A percentile compares a stretch with the other conserved stretches of the same genome.
Evolutionary conservation across 2,888 invertebrate genomes (phyloP).

Genomic region (Drosophila neotestacea): DNA sequence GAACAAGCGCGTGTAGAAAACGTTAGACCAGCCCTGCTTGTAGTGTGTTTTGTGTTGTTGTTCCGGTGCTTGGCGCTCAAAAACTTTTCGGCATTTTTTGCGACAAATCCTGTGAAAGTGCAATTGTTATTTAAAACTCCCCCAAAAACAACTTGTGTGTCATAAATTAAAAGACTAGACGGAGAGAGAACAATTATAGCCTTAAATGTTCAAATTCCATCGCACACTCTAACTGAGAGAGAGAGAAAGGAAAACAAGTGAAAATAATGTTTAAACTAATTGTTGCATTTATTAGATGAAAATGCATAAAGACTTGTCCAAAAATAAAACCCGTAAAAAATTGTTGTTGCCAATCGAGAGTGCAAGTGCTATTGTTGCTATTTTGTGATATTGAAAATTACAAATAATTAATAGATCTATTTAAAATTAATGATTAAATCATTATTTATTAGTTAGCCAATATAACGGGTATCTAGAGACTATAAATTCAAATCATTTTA

Average conservation of each 20-base stretch:
- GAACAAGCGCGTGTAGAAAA: constrained; percentile 53
- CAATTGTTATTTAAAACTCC: constrained; percentile 22
- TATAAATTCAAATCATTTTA: constrained; percentile 11
- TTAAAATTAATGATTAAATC: constrained; percentile 30
- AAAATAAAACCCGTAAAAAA: constrained; percentile 84
- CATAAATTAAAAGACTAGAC: constrained; percentile 49
- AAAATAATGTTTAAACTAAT: constrained; percentile 61
- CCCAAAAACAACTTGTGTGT: constrained; percentile 44
- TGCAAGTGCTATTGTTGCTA: constrained; percentile 50
- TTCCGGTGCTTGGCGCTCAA: constrained; percentile 75
- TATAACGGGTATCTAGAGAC: constrained; percentile 50
- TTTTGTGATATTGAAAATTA: constrained; percentile 72
- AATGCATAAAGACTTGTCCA: constrained; percentile 84
- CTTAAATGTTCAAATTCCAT: constrained; percentile 30
- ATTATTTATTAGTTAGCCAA: constrained; percentile 43
- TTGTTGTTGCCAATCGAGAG: constrained; percentile 49
- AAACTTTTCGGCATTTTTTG: constrained; percentile 63
- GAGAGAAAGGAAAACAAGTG: constrained; percentile 14
- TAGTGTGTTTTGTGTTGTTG: constrained; percentile 66
- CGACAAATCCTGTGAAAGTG: constrained; percentile 36
- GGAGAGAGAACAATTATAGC: constrained; percentile 42
- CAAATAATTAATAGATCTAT: constrained; percentile 26
- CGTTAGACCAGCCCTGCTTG: constrained; percentile 43
- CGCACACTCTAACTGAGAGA: constrained; percentile 1
- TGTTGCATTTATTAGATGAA: constrained; percentile 75